Evolutionary conservation across 2,113 vertebrate species (phyloP).

Genomic region (Perca fluviatilis): DNA sequence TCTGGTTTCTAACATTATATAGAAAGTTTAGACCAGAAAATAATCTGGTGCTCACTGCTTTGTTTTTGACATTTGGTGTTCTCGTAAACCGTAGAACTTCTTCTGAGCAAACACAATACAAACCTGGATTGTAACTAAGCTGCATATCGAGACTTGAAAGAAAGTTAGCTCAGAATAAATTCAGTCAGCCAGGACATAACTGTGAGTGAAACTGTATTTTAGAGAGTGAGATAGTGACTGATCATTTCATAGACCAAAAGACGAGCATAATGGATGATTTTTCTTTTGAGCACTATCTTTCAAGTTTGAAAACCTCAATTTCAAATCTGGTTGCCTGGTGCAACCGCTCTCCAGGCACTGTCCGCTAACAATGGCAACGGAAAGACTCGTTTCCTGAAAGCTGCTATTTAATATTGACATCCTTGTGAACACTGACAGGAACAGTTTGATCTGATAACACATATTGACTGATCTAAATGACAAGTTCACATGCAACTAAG

Average conservation of each 20-base stretch:
- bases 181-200: background rate
- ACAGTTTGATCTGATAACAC: conserved; percentile 39
- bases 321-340: background rate
- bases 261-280: background rate
- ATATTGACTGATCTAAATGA: conserved; percentile 43
- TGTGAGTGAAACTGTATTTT: background rate
- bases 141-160: background rate
- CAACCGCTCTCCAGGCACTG: background rate
- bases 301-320: background rate
- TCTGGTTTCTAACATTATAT: background rate
- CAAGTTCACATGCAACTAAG: conserved; percentile 22
- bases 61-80: background rate
- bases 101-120: background rate
- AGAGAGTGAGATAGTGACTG: background rate
- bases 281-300: too few species aligned
- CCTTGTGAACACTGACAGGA: background rate
- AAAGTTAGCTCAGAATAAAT: background rate
- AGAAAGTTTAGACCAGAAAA: background rate
- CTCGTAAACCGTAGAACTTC: background rate
- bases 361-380: too few species aligned
- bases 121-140: background rate
- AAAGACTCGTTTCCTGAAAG: background rate
- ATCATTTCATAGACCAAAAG: background rate
- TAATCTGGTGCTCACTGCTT: background rate
- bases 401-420: conserved; percentile 17